Evolutionary conservation across 2,888 invertebrate species (phyloP), one percentile per base, ranked within the genome.

Genomic region (Drosophila paranaensis): DNA sequence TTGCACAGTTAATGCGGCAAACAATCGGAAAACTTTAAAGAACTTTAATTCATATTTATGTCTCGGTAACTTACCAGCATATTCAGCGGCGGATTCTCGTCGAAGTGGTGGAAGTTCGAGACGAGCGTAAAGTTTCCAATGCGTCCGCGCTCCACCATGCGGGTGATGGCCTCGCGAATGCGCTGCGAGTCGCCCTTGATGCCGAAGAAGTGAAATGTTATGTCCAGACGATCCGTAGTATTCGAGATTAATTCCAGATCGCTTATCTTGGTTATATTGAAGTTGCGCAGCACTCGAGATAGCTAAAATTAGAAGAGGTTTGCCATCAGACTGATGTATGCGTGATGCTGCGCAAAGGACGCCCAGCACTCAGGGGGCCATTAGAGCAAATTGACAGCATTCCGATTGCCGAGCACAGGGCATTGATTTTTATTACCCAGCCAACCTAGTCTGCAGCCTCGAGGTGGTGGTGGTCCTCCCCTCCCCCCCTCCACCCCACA

Each of bases 1-100:
- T 14, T 16, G 51, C 9, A 6, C 16, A 16, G 11, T 33, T 11
- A 11, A 30, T 30, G 48, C 2, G n/a, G n/a, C 30, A 48, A 50
- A 6, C 27, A 9, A 3, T 27, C 6, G 0, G 27, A 30, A 14
- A 5, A 10, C 16, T 33, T 48, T 33, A 33, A 33, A 13, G 50
- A 16, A 16, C 3, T 50, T 13, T 0, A 10, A 27, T 14, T 11
- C 3, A 42, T 50, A n/a, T 50, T 48, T 30, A 4, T 33, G 0
- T 8, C 25, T 25, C 13, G 13, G 6, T 25, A 27, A 78, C 77
- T 93, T 89, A 96, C 96, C 93, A 96, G 94, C 74, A 96, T 93
- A 81, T 94, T 94, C 0, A 96, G 93, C 0, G 95, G 95, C 1
- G 96, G 96, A 81, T 96, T 95, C 93, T 95, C 95, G 69, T 95